These are phyloP conservation scores for Drosophila austrosaltans DNA, from an alignment of 2,888 invertebrate genomes.

Conservation along the genomic window DNA sequence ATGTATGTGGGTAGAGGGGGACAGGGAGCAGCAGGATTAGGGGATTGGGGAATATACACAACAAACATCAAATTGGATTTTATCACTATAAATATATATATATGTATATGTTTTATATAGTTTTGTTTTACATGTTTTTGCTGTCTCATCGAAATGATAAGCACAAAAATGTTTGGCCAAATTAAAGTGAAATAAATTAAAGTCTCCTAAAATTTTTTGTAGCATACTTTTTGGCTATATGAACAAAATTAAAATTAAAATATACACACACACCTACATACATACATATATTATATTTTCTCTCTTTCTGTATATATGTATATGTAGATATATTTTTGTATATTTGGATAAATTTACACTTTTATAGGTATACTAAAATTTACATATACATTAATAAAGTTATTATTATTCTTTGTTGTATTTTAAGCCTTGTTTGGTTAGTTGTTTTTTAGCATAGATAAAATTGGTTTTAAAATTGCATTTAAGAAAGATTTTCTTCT, in stretches of 20 bases:
- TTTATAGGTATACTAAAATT: conserved; percentile 13
- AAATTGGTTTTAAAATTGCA: conserved; percentile 37
- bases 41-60: conserved; percentile 17
- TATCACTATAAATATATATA: conserved; percentile 48
- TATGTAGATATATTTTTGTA: background rate
- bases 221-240: conserved; percentile 8
- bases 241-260: conserved; percentile 16
- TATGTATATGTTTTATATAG: conserved; percentile 23
- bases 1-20: conserved; percentile 13
- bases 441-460: conserved; percentile 8
- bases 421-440: conserved; percentile 19
- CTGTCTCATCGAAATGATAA: conserved; percentile 43
- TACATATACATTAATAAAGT: conserved; percentile 6
- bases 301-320: background rate
- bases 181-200: conserved; percentile 2
- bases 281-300: background rate
- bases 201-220: conserved; percentile 6
- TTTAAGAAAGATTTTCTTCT: conserved; percentile 25
- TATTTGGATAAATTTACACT: conserved; percentile 18
- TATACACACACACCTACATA: background rate
- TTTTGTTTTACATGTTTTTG: conserved; percentile 25
- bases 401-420: conserved; percentile 20
- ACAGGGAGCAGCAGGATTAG: background rate
- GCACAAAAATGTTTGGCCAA: conserved; percentile 21
- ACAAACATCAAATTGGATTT: conserved; percentile 49